These are phyloP conservation scores for Tribolium madens DNA, from an alignment of 1,140 invertebrate species.

Conservation along the genomic window DNA sequence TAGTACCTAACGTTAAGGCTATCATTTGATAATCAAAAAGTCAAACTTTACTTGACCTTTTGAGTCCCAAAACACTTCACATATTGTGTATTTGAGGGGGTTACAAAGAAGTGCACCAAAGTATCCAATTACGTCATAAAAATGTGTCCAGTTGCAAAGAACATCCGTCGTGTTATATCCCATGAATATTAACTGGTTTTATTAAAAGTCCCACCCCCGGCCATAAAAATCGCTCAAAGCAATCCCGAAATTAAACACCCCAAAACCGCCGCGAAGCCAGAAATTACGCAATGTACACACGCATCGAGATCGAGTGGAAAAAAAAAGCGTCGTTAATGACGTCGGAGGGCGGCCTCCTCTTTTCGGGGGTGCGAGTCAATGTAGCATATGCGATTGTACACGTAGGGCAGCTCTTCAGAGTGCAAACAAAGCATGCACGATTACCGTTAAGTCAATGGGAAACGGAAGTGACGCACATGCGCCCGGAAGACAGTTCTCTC, in stretches of 20 bases:
- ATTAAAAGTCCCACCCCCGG: neutral
- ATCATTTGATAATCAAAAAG: no score
- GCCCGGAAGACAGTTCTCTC: slow-evolving; percentile 41
- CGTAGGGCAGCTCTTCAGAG: neutral
- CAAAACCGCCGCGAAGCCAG: slow-evolving; percentile 42
- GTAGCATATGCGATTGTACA: slow-evolving; percentile 43
- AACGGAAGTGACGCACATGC: slow-evolving; percentile 45
- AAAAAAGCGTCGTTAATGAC: slow-evolving; percentile 34
- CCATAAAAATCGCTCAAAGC: slow-evolving; percentile 28
- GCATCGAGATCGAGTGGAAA: slow-evolving; percentile 17
- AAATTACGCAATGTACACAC: slow-evolving; percentile 25
- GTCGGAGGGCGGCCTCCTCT: neutral
- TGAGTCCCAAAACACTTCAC: no score
- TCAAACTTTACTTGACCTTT: no score
- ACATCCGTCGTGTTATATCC: neutral
- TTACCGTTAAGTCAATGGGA: slow-evolving; percentile 50
- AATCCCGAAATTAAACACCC: slow-evolving; percentile 46
- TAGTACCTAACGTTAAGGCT: no score
- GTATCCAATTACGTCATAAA: no score
- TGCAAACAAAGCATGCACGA: slow-evolving; percentile 46
- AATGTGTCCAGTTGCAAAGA: no score
- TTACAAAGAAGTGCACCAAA: no score
- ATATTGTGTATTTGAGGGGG: no score
- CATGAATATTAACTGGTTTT: slow-evolving; percentile 8
- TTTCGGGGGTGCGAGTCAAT: slow-evolving; percentile 24